Base-by-base conservation (phyloP, 2,797 vertebrate species). In the Pangasius larnaudii region DNA sequence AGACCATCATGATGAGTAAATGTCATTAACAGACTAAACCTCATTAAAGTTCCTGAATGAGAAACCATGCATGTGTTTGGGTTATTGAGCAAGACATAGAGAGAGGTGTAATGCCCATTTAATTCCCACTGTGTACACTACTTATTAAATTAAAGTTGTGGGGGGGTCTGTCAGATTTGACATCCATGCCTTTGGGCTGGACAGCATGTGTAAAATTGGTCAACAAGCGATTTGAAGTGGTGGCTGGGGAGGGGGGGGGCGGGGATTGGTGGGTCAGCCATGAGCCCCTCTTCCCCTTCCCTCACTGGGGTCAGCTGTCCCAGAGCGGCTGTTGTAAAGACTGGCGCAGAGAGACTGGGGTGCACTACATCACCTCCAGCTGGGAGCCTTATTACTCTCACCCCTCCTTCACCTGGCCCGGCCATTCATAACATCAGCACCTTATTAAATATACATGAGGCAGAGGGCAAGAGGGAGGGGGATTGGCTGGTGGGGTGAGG, bases 371-470 rank as follows among this genome's bases (percentile, higher is more conserved):
- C 97, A 96, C 96, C 97, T 98, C 98, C 98, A 98, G 98, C 98
- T 99, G 98, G 97, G 98, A 96, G 95, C 96, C 96, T 98, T 97
- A 98, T 98, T 98, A 97, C 97, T 96, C 96, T 96, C 95, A 90
- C 89, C 88, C 95, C 97, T 96, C 97, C 97, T 80, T 98, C 97
- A 97, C 97, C 98, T 98, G 97, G 97, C 96, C 97, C 95, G 94
- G 94, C 97, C 97, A 98, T 98, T 98, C 97, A 98, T 95, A 97
- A 97, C 98, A 98, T 97, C 97, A 97, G 98, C 97, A 97, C 96
- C 97, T 95, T 96, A 98, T 98, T 97, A 98, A 98, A 98, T 99
- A 99, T 99, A 99, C 98, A 99, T 98, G 98, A 98, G 97, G 94
- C 94, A 90, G 93, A 93, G 95, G 93, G 95, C 92, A 95, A 96